Evolutionary conservation across 2,113 vertebrate species (phyloP), one percentile per base, ranked within the genome.

Genomic region (Thunnus maccoyii): DNA sequence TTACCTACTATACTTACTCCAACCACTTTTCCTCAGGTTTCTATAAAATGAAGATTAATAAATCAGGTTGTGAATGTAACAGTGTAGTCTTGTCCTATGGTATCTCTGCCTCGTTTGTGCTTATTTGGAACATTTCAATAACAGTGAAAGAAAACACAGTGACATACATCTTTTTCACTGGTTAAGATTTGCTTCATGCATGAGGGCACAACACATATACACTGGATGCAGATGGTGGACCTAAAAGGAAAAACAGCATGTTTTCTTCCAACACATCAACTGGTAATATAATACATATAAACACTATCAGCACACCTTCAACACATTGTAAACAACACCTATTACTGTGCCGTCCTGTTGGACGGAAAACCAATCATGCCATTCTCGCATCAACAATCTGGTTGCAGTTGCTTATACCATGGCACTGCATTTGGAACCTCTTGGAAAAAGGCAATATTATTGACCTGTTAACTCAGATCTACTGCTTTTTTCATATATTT

Each of bases 281-380:
- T 72, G 25, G 66, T 66, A 27, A 46, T 56, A 32, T 3, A 16
- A 72, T 20, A 56, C 16, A 67, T 6, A 65, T n/a, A 44, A 44
- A 51, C 57, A 74, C 60, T 57, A 50, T 41, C 18, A 55, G 52
- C 56, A 65, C 47, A 64, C 20, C 10, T 41, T 10, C 20, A 18
- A 25, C 16, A 62, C 11, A 15, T 60, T 15, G 41, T 58, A 72
- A 78, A 57, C 65, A 71, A 75, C 71, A 75, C 25, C 25, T 85
- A 55, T 80, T 65, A 75, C 67, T 20, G 1, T 60, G 46, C 32
- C 58, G 46, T 50, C n/a, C 22, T 57, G 63, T 32, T 46, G 17
- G 41, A 64, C 58, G 52, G 27, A 44, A 58, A 54, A 36, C 57
- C 11, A 62, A 27, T 48, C 41, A 18, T 30, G 57, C 63, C 69